Evolutionary conservation across 1,140 invertebrate genomes (phyloP), one percentile per base, ranked within the genome.

Genomic region (Diorhabda sublineata): DNA sequence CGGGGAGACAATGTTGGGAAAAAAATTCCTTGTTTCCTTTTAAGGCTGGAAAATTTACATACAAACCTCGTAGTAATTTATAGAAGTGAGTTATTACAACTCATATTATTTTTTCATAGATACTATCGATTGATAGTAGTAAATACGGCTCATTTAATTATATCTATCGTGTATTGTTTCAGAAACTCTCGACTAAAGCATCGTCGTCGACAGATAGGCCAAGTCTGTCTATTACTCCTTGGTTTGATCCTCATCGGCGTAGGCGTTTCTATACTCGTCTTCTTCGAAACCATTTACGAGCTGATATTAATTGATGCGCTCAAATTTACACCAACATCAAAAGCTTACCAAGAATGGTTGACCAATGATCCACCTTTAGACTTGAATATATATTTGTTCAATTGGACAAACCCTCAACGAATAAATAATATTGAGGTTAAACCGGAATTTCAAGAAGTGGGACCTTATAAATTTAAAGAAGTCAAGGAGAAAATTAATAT

Each of bases 371-470:
- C 77, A 4, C 77, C 77, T 6, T 45, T 81, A 6, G 69, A 68
- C 11, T 86, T 94, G 42, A 87, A 91, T 69, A 83, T 94, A 61
- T 89, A 90, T 77, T 81, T 94, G 67, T 94, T 91, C 77, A 94
- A 94, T 80, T 93, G 92, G 91, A 93, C 91, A 0, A 94, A 94
- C 80, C 81, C 89, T 0, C 79, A 88, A 9, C 81, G 88, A 4
- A 85, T 91, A 42, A 65, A 69, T 45, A 67, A 74, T 47, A 45
- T 70, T 69, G 5, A 72, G 5, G 80, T 78, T 3, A 88, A 88
- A 69, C 87, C 86, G 9, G 81, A 77, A 45, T 83, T 89, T 45
- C 79, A 81, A 45, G 82, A 89, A 79, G 43, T 87, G 5, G 92
- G 92, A 66, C 92, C 92, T 0, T 94, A 92, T 76, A 84, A 86